Evolutionary conservation across 2,888 invertebrate species (phyloP), one percentile per base, ranked within the genome.

Genomic region (Drosophila setosimentum): DNA sequence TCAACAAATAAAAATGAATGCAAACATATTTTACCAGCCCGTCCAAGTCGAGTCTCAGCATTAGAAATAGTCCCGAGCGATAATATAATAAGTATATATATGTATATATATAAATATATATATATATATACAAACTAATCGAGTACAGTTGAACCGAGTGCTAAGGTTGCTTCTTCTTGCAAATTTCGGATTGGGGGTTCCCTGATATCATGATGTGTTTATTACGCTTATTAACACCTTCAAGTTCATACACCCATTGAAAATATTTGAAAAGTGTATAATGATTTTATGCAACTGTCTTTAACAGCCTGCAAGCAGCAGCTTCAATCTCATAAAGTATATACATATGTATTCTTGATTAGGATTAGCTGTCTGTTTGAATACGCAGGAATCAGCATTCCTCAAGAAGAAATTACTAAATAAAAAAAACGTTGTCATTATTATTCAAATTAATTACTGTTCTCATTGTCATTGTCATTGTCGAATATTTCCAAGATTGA

Each of bases 61-160:
- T 69, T 70, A 64, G 60, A 64, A 57, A 70, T 29, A 29, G 50
- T 54, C 30, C 5, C 24, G 13, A 37, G 33, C 70, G 21, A n/a
- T n/a, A n/a, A n/a, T n/a, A n/a, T n/a, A n/a, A 16, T 30, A 16
- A 1, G 5, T 35, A 13, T 35, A 27, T 45, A 18, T 45, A 29
- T 27, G 29, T 33, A 8, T 18, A 49, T 3, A 21, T 7, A 49
- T 18, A 24, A 8, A 4, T 21, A 4, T 27, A n/a, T 27, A 10
- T 30, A 40, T 24, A 4, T 16, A 2, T 3, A 37, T 0, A n/a
- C 8, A 53, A 16, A 3, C 6, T 2, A 37, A 42, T 49, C 18
- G 10, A 50, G 42, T 57, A 51, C 60, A 69, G 51, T 69, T 53
- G 37, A 6, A 42, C 3, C 11, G 10, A 16, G 6, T 45, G 21